Evolutionary conservation across 2,888 invertebrate species (phyloP).

Genomic region (Bibio marci): DNA sequence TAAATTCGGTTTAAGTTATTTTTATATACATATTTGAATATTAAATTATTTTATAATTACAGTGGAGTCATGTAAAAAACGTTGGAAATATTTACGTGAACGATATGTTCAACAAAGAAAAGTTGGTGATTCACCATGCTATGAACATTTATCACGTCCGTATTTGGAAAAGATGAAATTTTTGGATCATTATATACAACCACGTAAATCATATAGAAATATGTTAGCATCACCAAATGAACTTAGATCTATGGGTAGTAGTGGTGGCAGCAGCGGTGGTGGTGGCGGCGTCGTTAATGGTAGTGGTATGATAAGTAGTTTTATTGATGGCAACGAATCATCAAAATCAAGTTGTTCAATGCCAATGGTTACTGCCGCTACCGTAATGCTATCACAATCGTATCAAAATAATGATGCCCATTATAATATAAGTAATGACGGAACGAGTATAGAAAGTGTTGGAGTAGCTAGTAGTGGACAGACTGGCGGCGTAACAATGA

Average conservation of each 20-base stretch:
- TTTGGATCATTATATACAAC: conserved; percentile 28
- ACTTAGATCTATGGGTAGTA: neutral
- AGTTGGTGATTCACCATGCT: conserved; percentile 27
- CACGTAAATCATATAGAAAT: conserved; percentile 27
- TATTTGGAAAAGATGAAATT: conserved; percentile 31
- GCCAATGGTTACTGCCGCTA: neutral
- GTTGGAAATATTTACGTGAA: conserved; percentile 29
- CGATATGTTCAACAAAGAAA: conserved; percentile 29
- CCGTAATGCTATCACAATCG: neutral
- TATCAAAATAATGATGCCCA: neutral
- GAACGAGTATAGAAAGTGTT: neutral
- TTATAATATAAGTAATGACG: neutral
- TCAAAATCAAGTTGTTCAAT: conserved; percentile 24
- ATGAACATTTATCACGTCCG: conserved; percentile 28
- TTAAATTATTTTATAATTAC: conserved; percentile 8
- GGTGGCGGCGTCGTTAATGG: conserved; percentile 11
- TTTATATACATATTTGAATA: too few species aligned
- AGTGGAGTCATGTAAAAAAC: conserved; percentile 29
- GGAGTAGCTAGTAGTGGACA: conserved; percentile 6
- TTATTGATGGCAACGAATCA: conserved; percentile 15
- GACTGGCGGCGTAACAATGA: conserved; percentile 11
- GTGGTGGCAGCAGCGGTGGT: neutral
- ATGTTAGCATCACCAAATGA: conserved; percentile 22
- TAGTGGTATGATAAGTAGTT: neutral
- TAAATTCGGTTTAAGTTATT: too few species aligned